Evolutionary conservation across 2,888 invertebrate species (phyloP), one percentile per base, ranked within the genome.

Genomic region (Neoaliturus tenellus): DNA sequence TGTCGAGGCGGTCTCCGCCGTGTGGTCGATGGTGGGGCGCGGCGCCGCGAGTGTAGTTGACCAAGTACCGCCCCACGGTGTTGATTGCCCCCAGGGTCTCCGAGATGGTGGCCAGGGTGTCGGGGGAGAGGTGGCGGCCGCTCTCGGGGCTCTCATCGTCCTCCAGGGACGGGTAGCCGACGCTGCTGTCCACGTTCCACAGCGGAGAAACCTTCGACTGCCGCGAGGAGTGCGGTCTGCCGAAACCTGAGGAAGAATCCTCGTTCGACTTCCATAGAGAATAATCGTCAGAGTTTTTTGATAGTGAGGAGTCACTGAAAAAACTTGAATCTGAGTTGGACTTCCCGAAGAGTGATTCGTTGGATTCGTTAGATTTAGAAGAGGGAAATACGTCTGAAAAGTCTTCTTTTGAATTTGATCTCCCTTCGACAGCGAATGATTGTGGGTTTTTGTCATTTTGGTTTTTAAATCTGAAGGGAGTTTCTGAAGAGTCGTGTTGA

Each of bases 51-150:
- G 95, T 96, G 93, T 96, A 96, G 88, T 96, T 96, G 0, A 97
- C 96, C 86, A 97, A 92, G 89, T 96, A 96, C 89, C 95, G 94
- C 0, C 97, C 97, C 0, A 97, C 95, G 0, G 97, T 96, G 87
- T 97, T 97, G 20, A 97, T 92, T 3, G 97, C 97, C 41, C 97
- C 97, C 4, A 94, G 89, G 0, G 94, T 94, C 89, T 94, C 94
- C 0, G 93, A 92, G 85, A 93, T 92, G 80, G 91, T 92, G 80
- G 90, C 89, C 83, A 93, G 84, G 55, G 88, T 87, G 58, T 89
- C 87, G 1, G 87, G 87, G 5, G 88, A 88, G n/a, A 89, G 84
- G 31, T 87, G 86, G 33, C 88, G 73, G 1, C 81, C 81, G 5
- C 58, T 55, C 23, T 69, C 83, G 1, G 44, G 82, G 5, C 20